phyloP scores from a whole-genome alignment of 2,797 vertebrate genomes.

The Capromys pilorides region DNA sequence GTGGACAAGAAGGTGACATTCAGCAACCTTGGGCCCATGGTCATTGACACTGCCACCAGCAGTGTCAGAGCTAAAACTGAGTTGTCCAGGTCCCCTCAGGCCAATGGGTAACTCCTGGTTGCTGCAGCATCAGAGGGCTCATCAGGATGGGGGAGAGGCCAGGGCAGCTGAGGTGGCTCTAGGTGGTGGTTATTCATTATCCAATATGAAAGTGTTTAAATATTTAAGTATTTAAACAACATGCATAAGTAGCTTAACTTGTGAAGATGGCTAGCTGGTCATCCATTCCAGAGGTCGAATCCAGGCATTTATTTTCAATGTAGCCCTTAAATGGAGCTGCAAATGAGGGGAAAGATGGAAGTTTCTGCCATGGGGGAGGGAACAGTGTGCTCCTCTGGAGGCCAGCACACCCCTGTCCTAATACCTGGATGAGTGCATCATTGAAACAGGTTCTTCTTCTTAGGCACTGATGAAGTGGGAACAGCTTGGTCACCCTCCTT shows the following conservation, averaged over 20 bases:
- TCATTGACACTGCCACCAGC: background rate
- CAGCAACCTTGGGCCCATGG: background rate
- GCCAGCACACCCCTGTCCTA: background rate
- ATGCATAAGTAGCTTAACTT: background rate
- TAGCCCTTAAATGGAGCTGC: background rate
- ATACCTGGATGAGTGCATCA: background rate
- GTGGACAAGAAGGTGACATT: background rate
- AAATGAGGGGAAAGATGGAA: background rate
- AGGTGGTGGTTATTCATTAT: background rate
- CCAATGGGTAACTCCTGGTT: background rate
- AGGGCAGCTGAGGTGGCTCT: background rate
- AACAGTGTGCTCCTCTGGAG: background rate
- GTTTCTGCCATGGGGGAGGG: background rate
- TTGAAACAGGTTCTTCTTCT: background rate
- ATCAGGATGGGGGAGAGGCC: too few species aligned
- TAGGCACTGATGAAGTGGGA: background rate
- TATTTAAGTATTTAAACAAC: conserved; percentile 36
- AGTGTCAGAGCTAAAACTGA: background rate
- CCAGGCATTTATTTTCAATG: background rate
- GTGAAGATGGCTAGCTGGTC: background rate
- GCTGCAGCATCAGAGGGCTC: background rate
- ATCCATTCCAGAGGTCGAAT: rapidly evolving
- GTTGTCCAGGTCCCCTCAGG: background rate
- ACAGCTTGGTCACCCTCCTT: background rate
- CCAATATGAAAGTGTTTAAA: background rate